Conservation (phyloP, 2,797 vertebrate genomes). For the Coracias cyanogaster region DNA sequence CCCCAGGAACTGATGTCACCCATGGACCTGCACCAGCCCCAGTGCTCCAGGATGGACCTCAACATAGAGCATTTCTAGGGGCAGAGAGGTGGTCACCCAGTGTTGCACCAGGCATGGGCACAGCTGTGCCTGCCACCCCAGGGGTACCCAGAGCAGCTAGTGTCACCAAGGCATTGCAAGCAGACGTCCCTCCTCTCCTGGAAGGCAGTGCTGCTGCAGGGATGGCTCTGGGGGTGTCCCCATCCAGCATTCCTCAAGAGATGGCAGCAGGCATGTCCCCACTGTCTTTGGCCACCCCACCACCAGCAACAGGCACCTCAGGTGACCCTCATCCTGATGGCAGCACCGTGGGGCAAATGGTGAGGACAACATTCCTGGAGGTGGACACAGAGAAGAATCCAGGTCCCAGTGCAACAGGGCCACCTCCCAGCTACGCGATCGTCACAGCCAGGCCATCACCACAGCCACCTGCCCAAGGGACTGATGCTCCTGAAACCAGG, state of each 20-base stretch:
- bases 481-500: neutral
- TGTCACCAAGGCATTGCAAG: accelerated
- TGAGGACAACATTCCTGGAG: accelerated
- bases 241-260: neutral
- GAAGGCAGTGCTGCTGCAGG: neutral
- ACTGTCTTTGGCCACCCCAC: neutral
- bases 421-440: accelerated
- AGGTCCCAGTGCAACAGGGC: accelerated
- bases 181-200: accelerated
- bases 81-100: neutral
- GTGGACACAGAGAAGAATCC: neutral
- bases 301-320: neutral
- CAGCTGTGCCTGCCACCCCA: neutral
- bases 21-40: neutral
- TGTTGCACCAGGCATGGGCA: accelerated
- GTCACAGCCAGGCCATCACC: neutral
- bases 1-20: neutral
- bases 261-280: neutral
- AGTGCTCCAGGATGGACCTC: accelerated
- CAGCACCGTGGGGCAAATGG: accelerated
- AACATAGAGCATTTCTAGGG: accelerated
- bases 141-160: neutral
- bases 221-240: neutral
- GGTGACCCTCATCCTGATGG: accelerated
- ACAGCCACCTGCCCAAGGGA: neutral